A percentile compares a stretch with the other conserved stretches of the same genome.
These are phyloP conservation scores for Sardinella longiceps DNA, from an alignment of 2,797 vertebrate genomes.

Conservation along the genomic window DNA sequence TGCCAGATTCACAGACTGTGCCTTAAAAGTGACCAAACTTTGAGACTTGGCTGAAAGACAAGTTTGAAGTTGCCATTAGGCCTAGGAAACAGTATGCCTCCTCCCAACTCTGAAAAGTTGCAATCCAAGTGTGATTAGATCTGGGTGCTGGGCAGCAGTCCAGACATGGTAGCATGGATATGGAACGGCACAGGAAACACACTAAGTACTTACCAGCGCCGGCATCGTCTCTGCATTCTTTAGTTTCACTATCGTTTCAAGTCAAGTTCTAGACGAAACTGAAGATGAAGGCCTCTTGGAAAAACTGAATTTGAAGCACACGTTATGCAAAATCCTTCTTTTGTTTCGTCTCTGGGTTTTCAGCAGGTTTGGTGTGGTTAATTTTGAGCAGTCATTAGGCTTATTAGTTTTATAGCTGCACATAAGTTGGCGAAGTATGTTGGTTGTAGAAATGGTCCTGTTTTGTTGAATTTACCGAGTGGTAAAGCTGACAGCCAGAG, in stretches of 20 bases:
- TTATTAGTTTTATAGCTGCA: background rate
- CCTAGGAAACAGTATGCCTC: background rate
- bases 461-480: background rate
- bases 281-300: too few species aligned
- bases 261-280: background rate
- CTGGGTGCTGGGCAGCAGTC: background rate
- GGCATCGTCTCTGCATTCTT: background rate
- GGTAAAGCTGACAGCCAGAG: background rate
- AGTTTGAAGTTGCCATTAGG: background rate
- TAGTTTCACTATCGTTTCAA: background rate
- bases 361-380: background rate
- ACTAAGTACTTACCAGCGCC: background rate
- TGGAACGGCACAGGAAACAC: background rate
- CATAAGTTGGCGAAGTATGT: background rate
- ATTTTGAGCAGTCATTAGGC: background rate
- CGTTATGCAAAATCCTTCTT: too few species aligned
- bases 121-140: constrained; percentile 14
- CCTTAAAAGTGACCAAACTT: background rate
- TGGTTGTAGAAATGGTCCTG: background rate
- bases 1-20: background rate
- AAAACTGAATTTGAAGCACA: too few species aligned
- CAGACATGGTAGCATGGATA: background rate
- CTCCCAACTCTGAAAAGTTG: background rate
- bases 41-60: background rate
- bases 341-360: too few species aligned